These are phyloP conservation scores for Anarrhichthys ocellatus DNA, from an alignment of 2,113 vertebrate genomes.

Conservation along the genomic window DNA sequence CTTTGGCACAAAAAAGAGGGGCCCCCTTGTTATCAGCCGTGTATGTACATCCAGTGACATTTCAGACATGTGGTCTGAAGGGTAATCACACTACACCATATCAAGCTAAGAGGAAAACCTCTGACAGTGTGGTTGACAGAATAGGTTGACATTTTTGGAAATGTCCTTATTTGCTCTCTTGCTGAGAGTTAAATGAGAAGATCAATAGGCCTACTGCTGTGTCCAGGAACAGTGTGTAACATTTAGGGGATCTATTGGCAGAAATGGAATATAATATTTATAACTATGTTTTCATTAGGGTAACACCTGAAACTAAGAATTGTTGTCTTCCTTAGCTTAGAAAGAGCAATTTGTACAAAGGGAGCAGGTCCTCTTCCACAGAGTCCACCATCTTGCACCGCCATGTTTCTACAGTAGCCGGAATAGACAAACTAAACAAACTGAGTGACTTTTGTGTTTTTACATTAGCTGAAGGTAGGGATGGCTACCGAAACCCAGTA, in stretches of 20 bases:
- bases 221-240: neutral
- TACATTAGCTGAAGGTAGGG: no score
- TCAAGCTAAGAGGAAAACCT: neutral
- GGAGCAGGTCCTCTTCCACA: no score
- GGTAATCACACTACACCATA: neutral
- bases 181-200: neutral
- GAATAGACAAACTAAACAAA: neutral
- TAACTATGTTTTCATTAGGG: neutral
- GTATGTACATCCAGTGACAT: constrained; percentile 20
- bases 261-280: neutral
- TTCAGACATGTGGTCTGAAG: constrained; percentile 37
- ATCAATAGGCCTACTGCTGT: neutral
- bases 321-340: neutral
- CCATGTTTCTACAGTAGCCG: neutral
- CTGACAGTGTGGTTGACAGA: neutral
- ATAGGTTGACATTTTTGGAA: neutral
- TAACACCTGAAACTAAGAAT: neutral
- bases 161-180: neutral
- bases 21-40: constrained; percentile 20
- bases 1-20: constrained; percentile 23
- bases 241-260: neutral
- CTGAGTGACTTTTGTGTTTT: no score
- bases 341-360: no score
- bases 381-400: no score
- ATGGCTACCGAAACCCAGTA: neutral